Evolutionary conservation across 2,797 vertebrate genomes (phyloP), one percentile per base, ranked within the genome.

Genomic region (Rhyacichthys aspro): DNA sequence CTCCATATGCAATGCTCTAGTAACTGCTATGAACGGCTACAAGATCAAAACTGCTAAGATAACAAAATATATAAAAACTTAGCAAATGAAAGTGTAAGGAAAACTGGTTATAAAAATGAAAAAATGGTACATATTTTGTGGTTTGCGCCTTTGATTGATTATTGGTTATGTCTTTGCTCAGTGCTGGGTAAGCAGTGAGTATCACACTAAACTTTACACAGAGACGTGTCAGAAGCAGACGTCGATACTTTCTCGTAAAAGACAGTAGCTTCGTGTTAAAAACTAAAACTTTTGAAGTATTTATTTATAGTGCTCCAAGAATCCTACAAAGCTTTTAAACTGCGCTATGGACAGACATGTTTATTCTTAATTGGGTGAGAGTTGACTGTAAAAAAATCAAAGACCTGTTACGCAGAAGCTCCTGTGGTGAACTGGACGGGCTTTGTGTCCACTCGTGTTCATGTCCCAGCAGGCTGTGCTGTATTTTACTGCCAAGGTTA

Each of bases 81-180:
- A 48, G 9, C 23, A 2, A 28, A 28, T 28, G 7, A 48, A 16
- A 10, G 10, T 12, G 10, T 18, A 6, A 28, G 23, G 15, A 18
- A 37, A 12, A 36, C 11, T 3, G 33, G 17, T 17, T 17, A 49
- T 18, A 17, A 36, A 37, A 18, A 33, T 50, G 23, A n/a, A n/a
- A n/a, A n/a, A n/a, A 15, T 16, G 38, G 59, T 49, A 19, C 16
- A 18, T 4, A 63, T 28, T 2, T 6, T 28, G 45, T 28, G 12
- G 14, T n/a, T n/a, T n/a, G 11, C 44, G n/a, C 9, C 28, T 32
- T 6, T 67, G 11, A 86, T 59, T 55, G 78, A 80, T 59, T 65
- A 75, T 74, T 58, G 65, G 7, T 43, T 28, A 28, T 28, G 23
- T 3, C 23, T 28, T 28, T 28, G 23, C 23, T 28, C 23, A 63